phyloP scores from a whole-genome alignment of 2,888 invertebrate species.

The Scelioninae gen. 1 region DNA sequence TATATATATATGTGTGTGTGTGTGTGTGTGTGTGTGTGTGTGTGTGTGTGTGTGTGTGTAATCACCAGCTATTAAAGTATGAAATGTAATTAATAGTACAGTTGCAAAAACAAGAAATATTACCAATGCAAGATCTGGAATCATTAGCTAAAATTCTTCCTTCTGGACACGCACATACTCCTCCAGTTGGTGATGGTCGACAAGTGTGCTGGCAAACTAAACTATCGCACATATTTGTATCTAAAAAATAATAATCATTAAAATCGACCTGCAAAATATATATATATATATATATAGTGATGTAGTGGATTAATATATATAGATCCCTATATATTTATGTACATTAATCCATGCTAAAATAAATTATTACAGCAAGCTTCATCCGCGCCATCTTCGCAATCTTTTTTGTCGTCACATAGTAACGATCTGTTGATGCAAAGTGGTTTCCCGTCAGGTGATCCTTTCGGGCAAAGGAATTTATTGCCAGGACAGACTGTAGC shows the following conservation, averaged over 20 bases:
- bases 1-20: too few relatives aligned
- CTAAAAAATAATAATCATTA: conserved; percentile 84
- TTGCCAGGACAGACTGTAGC: conserved; percentile 94
- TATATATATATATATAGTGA: too few relatives aligned
- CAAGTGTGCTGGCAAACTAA: conserved; percentile 96
- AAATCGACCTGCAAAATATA: too few relatives aligned
- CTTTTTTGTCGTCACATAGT: conserved; percentile 95
- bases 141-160: conserved; percentile 93
- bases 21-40: too few relatives aligned
- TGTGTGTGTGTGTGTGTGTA: too few relatives aligned
- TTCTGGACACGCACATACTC: conserved; percentile 94
- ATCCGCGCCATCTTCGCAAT: conserved; percentile 96
- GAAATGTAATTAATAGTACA: neutral
- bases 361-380: conserved; percentile 95
- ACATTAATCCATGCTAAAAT: too few relatives aligned
- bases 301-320: too few relatives aligned
- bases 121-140: conserved; percentile 92
- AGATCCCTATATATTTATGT: too few relatives aligned
- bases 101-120: conserved; percentile 69
- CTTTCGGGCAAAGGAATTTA: conserved; percentile 94
- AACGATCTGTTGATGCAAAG: conserved; percentile 95
- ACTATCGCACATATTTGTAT: conserved; percentile 91
- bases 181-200: conserved; percentile 94
- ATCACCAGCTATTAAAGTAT: neutral
- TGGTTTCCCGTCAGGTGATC: conserved; percentile 89